These are phyloP conservation scores for Cryptocheilus praepositus DNA, from an alignment of 2,888 invertebrate genomes.

Conservation along the genomic window DNA sequence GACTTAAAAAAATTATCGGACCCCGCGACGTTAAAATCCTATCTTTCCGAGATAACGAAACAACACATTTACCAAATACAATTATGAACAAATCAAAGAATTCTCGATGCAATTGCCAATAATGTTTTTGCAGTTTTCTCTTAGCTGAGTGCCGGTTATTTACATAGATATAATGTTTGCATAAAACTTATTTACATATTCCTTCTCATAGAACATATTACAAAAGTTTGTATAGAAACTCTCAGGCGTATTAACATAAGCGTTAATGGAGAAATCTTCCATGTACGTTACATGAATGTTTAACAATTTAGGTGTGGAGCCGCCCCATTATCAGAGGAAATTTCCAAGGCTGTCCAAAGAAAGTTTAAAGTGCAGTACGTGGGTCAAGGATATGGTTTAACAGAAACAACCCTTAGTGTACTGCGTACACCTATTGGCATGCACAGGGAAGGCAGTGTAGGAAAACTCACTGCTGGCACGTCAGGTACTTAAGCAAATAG, in stretches of 20 bases:
- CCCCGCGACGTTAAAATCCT: no score
- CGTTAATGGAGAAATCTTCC: neutral
- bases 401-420: constrained; percentile 84
- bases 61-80: no score
- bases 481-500: constrained; percentile 77
- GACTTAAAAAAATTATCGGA: no score
- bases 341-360: constrained; percentile 79
- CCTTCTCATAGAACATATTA: no score
- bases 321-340: constrained; percentile 86
- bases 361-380: constrained; percentile 78
- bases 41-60: no score
- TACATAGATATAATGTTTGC: no score
- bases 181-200: no score
- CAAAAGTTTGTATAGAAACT: no score
- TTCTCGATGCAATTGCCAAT: no score
- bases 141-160: no score
- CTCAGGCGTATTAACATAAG: neutral
- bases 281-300: constrained; percentile 1
- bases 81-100: no score
- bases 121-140: no score
- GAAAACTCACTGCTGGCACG: constrained; percentile 81
- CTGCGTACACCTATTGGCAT: constrained; percentile 72
- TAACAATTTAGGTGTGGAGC: constrained; percentile 80
- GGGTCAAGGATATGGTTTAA: constrained; percentile 87
- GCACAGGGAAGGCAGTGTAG: constrained; percentile 81